Conservation (phyloP, 2,888 invertebrate genomes). For the Bibio marci region DNA sequence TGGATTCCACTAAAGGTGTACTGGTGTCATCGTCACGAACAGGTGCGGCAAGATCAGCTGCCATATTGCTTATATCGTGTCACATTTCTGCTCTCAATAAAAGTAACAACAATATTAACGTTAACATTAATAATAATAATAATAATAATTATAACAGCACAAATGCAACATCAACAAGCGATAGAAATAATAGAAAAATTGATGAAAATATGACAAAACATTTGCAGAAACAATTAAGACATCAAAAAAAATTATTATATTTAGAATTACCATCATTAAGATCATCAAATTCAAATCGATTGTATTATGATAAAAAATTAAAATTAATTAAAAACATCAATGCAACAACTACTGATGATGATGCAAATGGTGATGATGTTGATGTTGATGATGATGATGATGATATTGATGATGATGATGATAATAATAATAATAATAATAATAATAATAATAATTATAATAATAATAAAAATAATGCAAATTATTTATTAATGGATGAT, state of each 20-base stretch:
- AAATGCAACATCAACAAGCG: slow-evolving; percentile 11
- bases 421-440: not conserved
- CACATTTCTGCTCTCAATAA: slow-evolving; percentile 42
- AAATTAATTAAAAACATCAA: slow-evolving; percentile 17
- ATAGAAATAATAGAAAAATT: slow-evolving; percentile 16
- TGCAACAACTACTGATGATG: not conserved
- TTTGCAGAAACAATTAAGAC: slow-evolving; percentile 29
- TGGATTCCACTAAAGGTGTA: slow-evolving; percentile 35
- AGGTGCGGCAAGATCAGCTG: slow-evolving; percentile 86
- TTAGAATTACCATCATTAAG: slow-evolving; percentile 28
- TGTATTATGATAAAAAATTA: slow-evolving; percentile 26
- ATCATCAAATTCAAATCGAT: slow-evolving; percentile 20
- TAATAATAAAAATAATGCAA: too few relatives aligned
- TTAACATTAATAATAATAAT: slow-evolving; percentile 13
- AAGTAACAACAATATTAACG: slow-evolving; percentile 35
- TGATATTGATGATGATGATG: not conserved
- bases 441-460: too few relatives aligned
- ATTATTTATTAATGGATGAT: too few relatives aligned
- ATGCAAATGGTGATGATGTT: not conserved
- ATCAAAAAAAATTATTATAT: slow-evolving; percentile 29
- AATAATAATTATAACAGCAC: slow-evolving; percentile 14
- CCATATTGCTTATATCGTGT: slow-evolving; percentile 89
- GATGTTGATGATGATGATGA: slow-evolving; percentile 1
- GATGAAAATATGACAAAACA: slow-evolving; percentile 27
- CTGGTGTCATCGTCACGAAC: slow-evolving; percentile 66